Evolutionary conservation across 30 jellyfish, hydroid and myxozoan genomes (phyloP), one percentile per base, ranked within the genome.

Genomic region (Hydractinia echinata): DNA sequence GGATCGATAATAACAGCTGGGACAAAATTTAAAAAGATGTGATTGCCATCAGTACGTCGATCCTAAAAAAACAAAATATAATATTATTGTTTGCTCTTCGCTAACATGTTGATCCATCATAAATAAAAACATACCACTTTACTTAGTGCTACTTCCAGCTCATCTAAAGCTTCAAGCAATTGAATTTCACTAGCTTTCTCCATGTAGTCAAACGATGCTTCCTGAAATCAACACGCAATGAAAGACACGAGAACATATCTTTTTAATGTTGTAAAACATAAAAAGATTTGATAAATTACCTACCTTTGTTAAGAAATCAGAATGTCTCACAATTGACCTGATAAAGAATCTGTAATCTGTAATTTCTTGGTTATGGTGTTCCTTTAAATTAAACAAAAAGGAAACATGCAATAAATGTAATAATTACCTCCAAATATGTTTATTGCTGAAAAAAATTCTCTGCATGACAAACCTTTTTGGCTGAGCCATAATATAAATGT

Each of bases 1-100:
- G 98, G 98, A 48, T 92, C 96, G 48, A 92, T 92, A 72, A 92
- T 88, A 62, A 92, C 95, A 54, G 96, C 84, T 21, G 98, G 96
- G 6, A 87, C 95, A 80, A 92, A 92, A 53, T 92, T 92, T 87
- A 92, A 84, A 61, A 92, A 92, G 18, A 92, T 49, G 68, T 92
- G 98, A 58, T 92, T 92, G 79, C 97, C 71, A 72, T 90, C 97
- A 4, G 97, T 90, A 10, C 96, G 87, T 39, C 85, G 89, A 56
- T 82, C 83, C 97, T 90, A 61, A 10, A 62, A 79, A 84, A 39
- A 62, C 61, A 79, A 76, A 14, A 54, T 13, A 14, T 5, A 7
- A 67, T 20, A 19, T 9, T 71, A 58, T 51, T 6, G 74, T 6
- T 64, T 6, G 69, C 69, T 16, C 15, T 11, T 16, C 15, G 69